Conservation (phyloP, 92 coral and sea anemone genomes). For the Epizoanthus illoricatus region DNA sequence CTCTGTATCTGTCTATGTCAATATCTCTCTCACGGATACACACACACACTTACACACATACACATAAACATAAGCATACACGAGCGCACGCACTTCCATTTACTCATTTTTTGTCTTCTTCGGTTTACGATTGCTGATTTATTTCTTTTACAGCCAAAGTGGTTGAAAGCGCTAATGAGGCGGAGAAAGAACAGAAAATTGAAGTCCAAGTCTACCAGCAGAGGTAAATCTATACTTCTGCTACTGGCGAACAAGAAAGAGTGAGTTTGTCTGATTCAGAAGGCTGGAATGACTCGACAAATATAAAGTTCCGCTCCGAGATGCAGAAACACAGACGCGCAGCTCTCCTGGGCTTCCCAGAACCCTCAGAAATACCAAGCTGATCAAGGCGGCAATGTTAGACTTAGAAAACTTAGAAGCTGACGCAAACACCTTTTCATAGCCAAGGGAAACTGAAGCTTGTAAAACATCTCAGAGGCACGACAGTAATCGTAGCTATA, state of each 20-base stretch:
- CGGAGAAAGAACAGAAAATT: slow-evolving; percentile 4
- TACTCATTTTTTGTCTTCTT: background rate
- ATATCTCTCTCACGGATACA: background rate
- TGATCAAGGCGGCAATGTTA: background rate
- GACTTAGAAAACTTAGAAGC: background rate
- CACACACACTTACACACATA: background rate
- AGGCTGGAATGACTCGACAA: background rate
- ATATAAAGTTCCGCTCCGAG: background rate
- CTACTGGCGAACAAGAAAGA: background rate
- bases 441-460: too few species aligned
- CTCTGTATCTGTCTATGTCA: background rate
- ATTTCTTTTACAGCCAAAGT: slow-evolving; percentile 17
- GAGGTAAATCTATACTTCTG: background rate
- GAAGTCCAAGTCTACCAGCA: background rate
- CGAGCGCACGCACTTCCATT: background rate
- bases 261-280: background rate
- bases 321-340: background rate
- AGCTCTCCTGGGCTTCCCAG: background rate
- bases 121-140: background rate
- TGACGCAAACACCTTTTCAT: too few species aligned
- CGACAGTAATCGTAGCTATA: too few species aligned
- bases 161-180: slow-evolving; percentile 17
- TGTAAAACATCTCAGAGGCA: too few species aligned
- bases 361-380: background rate
- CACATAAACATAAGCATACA: background rate